phyloP scores from a whole-genome alignment of 2,888 invertebrate species.

The Rotaria magnacalcarata region DNA sequence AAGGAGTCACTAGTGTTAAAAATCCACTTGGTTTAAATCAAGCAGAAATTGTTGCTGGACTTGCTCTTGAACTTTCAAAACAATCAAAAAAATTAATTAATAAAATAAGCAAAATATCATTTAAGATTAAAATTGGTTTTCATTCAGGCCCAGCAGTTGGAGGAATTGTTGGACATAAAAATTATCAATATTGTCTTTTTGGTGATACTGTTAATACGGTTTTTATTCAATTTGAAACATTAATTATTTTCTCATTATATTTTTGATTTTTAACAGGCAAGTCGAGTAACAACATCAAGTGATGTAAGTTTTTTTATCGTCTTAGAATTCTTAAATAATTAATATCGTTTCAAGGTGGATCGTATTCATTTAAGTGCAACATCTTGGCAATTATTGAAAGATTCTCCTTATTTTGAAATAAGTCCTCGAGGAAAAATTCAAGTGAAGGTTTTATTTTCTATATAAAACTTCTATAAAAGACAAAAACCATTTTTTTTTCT shows the following conservation, averaged over 20 bases:
- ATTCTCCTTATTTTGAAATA: neutral
- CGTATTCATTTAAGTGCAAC: neutral
- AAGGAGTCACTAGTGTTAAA: neutral
- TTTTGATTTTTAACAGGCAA: neutral
- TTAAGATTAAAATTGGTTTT: conserved; percentile 32
- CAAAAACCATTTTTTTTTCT: neutral
- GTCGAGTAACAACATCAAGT: neutral
- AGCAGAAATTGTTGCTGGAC: neutral
- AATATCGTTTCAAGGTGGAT: neutral
- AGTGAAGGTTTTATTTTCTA: neutral
- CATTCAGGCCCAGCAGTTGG: conserved; percentile 43
- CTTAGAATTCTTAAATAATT: too few species aligned
- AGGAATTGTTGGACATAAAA: conserved; percentile 44
- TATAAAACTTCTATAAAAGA: too few species aligned
- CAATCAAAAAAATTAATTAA: neutral
- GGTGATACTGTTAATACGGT: conserved; percentile 44
- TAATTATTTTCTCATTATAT: too few species aligned
- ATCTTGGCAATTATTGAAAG: neutral
- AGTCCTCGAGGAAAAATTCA: conserved; percentile 1
- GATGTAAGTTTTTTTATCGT: neutral
- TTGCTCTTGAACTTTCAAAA: neutral
- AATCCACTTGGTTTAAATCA: conserved; percentile 2
- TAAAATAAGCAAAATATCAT: neutral
- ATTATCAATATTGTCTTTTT: conserved; percentile 45
- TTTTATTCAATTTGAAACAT: neutral